Evolutionary conservation across 2,888 invertebrate genomes (phyloP), one percentile per base, ranked within the genome.

Genomic region (Miltochrista miniata): DNA sequence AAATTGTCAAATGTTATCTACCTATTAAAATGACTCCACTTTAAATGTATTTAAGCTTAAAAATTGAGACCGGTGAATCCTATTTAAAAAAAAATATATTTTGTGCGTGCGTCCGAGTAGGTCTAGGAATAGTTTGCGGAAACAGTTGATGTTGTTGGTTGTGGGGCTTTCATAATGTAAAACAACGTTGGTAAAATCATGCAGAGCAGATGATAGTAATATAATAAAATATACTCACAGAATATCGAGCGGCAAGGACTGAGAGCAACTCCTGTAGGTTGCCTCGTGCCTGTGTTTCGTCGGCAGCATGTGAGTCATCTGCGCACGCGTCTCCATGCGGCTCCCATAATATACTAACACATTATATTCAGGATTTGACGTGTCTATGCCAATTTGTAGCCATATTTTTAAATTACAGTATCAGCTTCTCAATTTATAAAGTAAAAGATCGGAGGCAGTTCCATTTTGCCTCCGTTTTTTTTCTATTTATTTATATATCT

Each of bases 171-270:
- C n/a, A n/a, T n/a, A n/a, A n/a, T n/a, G n/a, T n/a, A n/a, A n/a
- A n/a, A n/a, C n/a, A n/a, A n/a, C n/a, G n/a, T n/a, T n/a, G n/a
- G n/a, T n/a, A n/a, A n/a, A n/a, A n/a, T n/a, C n/a, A n/a, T n/a
- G n/a, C n/a, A n/a, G n/a, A n/a, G n/a, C n/a, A n/a, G n/a, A n/a
- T n/a, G n/a, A n/a, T n/a, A n/a, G n/a, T n/a, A n/a, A n/a, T n/a
- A 30, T 29, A 30, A 37, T 13, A 7, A 39, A 7, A 41, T 8
- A 5, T 70, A 87, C 92, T 91, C 69, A 92, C 92, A 92, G 85
- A 87, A 92, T 92, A 65, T 92, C 92, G 62, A 92, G 88, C 46
- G 92, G 92, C 68, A 92, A 66, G 36, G 89, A 86, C 72, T 92
- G 92, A 59, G 92, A 89, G 73, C 92, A 92, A 77, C 87, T 91